Evolutionary conservation across 2,113 vertebrate species (phyloP).

Genomic region (Eonycteris spelaea): DNA sequence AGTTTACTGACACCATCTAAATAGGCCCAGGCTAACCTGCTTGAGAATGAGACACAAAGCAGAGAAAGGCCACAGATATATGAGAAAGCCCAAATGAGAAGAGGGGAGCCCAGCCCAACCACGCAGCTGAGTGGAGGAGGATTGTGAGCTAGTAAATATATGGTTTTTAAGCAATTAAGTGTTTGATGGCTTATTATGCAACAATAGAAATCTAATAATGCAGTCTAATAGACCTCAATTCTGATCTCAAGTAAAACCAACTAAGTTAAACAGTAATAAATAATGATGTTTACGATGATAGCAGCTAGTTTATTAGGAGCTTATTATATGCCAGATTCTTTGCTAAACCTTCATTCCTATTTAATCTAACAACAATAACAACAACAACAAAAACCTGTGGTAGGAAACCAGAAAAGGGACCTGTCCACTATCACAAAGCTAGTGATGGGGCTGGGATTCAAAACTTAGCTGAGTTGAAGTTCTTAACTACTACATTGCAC

Average conservation of each 20-base stretch:
- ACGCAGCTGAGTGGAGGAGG: neutral
- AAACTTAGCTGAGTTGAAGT: neutral
- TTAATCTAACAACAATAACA: neutral
- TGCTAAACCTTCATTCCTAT: neutral
- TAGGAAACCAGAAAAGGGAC: neutral
- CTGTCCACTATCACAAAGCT: neutral
- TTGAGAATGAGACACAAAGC: neutral
- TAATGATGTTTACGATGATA: neutral
- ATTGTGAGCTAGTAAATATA: neutral
- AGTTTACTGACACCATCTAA: neutral
- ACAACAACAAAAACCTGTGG: neutral
- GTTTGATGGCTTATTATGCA: neutral
- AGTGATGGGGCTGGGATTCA: neutral
- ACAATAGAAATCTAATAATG: neutral
- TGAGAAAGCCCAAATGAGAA: neutral
- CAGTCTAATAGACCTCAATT: neutral
- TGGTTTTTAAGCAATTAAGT: neutral
- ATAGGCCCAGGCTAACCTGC: neutral
- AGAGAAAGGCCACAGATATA: neutral
- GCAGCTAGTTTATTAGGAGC: neutral
- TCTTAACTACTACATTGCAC: neutral
- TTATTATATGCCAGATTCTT: neutral
- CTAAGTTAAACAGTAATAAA: neutral
- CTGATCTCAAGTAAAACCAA: neutral
- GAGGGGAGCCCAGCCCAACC: neutral